phyloP scores from a whole-genome alignment of 2,888 invertebrate species.

The Luperina testacea region DNA sequence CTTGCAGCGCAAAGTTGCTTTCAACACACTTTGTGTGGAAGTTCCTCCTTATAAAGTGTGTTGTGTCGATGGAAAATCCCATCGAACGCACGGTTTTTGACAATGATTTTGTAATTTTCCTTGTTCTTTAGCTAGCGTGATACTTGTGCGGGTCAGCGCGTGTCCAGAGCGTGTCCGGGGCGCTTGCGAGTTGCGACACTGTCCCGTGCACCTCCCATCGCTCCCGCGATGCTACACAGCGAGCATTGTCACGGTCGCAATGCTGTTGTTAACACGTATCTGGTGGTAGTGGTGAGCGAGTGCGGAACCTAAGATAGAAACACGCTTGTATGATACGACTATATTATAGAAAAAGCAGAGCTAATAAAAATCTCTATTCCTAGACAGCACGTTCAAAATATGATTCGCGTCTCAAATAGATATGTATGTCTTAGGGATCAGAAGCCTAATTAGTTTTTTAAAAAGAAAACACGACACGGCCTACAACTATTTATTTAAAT shows the following conservation, averaged over 20 bases:
- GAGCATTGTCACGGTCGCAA: neutral
- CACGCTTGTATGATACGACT: no score
- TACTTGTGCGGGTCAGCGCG: conserved; percentile 2
- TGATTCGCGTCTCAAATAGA: no score
- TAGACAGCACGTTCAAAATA: no score
- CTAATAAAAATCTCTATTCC: no score
- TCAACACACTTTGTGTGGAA: neutral
- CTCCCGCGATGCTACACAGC: neutral
- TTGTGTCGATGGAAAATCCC: neutral
- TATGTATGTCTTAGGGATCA: no score
- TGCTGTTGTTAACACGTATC: no score
- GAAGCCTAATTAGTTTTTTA: no score
- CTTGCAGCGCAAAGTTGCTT: neutral
- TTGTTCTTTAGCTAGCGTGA: conserved; percentile 6
- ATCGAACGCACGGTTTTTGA: neutral
- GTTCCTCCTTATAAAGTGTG: neutral
- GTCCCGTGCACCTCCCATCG: neutral
- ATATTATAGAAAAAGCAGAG: no score
- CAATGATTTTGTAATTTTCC: conserved; percentile 1
- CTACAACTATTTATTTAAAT: no score
- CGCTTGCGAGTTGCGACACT: neutral
- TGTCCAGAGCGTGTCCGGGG: neutral
- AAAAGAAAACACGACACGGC: no score
- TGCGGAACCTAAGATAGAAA: no score
- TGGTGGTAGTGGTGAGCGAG: no score